Base-by-base conservation (phyloP, 2,113 vertebrate genomes). In the Alethe diademata region DNA sequence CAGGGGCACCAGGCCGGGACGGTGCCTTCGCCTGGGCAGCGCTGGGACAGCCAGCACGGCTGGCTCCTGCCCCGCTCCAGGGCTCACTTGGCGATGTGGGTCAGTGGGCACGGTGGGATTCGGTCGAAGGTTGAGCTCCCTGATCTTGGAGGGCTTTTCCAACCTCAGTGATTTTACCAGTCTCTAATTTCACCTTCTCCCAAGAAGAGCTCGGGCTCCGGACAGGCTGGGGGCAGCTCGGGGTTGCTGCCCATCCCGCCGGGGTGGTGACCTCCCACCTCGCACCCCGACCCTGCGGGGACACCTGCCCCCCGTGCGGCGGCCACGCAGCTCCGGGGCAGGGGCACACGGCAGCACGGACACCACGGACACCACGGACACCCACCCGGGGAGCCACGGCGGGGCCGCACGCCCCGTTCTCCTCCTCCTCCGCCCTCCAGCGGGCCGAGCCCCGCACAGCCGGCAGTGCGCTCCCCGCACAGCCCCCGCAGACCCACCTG, bases 401-500 rank as follows among this genome's bases (percentile, higher is more conserved):
- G 42, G 61, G 35, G 35, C 82, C 73, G 56, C 40, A 61, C 84
- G n/a, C 16, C 38, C 33, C 64, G 28, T 45, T 2, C 45, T 38
- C 36, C 38, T 43, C 31, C 33, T 28, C 36, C 38, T 47, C 42
- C 31, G 4, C 29, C 22, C 51, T 42, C 26, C 54, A 8, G 42
- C 58, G 35, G 65, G 25, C 67, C 43, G 36, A 50, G 28, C 42
- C n/a, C 69, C 40, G 48, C 58, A 24, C 54, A 7, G 35, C 66
- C 75, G 35, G 35, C 35, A 35, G 35, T 35, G 35, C 35, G 35
- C 35, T 35, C 42, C n/a, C 69, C 40, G 48, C 58, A 24, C 54
- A 7, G 35, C 66, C 75, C 35, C 6, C 3, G 20, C 47, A 14
- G 19, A 51, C 69, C 96, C 98, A 99, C 99, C 99, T 99, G 98